Evolutionary conservation across 2,113 vertebrate species (phyloP).

Genomic region (Nematolebias whitei): DNA sequence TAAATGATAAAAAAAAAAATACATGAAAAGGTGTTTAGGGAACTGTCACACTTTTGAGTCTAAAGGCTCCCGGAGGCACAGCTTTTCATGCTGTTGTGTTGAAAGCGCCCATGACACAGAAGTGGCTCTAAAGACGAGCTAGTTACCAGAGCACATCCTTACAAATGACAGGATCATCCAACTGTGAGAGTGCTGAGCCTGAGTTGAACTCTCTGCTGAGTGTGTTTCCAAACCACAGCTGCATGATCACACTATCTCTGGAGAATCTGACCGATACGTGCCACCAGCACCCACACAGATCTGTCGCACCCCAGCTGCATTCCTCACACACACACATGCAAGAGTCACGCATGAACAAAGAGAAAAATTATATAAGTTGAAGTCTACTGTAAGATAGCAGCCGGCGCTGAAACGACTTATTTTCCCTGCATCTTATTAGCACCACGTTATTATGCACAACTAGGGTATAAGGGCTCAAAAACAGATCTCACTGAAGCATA

Average conservation of each 20-base stretch:
- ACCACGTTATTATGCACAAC: slow-evolving; percentile 24
- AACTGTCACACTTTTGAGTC: slow-evolving; percentile 15
- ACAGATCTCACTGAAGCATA: neutral
- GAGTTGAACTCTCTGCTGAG: slow-evolving; percentile 34
- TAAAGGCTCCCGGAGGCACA: neutral
- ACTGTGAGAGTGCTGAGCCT: slow-evolving; percentile 42
- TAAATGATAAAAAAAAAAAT: neutral
- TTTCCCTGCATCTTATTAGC: slow-evolving; percentile 33
- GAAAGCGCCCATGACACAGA: slow-evolving; percentile 17
- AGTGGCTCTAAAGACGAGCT: slow-evolving; percentile 46
- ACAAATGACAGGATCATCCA: slow-evolving; percentile 45
- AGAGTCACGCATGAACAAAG: slow-evolving; percentile 5
- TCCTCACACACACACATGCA: neutral
- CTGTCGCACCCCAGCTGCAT: slow-evolving; percentile 28
- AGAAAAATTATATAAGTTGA: slow-evolving; percentile 26
- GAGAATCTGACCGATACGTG: slow-evolving; percentile 24
- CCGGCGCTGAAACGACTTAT: slow-evolving; percentile 26
- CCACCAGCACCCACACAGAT: slow-evolving; percentile 35
- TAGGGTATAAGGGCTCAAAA: slow-evolving; percentile 20
- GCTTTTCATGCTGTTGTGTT: neutral
- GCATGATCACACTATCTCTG: slow-evolving; percentile 10
- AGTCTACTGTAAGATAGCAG: slow-evolving; percentile 25
- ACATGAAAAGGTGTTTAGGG: slow-evolving; percentile 6
- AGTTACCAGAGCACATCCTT: slow-evolving; percentile 40
- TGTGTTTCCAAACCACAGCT: slow-evolving; percentile 38